Evolutionary conservation across 2,113 vertebrate species (phyloP).

Genomic region (Platichthys flesus): DNA sequence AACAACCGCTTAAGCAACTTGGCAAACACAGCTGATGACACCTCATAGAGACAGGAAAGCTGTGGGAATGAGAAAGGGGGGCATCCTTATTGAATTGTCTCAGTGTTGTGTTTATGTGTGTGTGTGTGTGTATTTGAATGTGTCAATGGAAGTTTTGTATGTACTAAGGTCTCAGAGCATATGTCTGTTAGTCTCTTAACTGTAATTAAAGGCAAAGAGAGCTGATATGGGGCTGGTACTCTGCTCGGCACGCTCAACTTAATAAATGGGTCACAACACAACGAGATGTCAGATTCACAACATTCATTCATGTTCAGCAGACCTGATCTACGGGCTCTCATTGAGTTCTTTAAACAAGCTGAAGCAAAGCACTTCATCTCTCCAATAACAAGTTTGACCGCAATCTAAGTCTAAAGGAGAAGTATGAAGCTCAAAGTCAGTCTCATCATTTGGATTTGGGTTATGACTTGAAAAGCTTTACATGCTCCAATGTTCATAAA

Average conservation of each 20-base stretch:
- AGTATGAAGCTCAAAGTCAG: too few relatives aligned
- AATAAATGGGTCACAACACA: too few relatives aligned
- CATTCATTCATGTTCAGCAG: too few relatives aligned
- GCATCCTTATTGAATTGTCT: background rate
- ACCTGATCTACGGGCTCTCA: too few relatives aligned
- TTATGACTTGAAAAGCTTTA: too few relatives aligned
- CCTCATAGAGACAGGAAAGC: conserved; percentile 2
- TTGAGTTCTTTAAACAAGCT: conserved; percentile 6
- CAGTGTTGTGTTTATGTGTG: background rate
- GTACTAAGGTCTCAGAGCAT: background rate
- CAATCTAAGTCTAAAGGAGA: background rate
- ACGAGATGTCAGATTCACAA: too few relatives aligned
- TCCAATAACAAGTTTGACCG: background rate
- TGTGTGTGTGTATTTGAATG: background rate
- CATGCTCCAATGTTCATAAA: too few relatives aligned
- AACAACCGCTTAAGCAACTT: background rate
- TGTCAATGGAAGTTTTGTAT: background rate
- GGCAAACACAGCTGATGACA: conserved; percentile 36
- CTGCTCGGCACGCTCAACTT: too few relatives aligned
- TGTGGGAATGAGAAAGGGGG: conserved; percentile 9
- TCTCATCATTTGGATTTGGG: too few relatives aligned
- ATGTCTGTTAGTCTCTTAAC: background rate
- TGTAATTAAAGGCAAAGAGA: background rate
- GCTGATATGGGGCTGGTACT: background rate
- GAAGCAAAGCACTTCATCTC: background rate